Evolutionary conservation across 2,797 vertebrate species (phyloP).

Genomic region (Threskiornis aethiopicus): DNA sequence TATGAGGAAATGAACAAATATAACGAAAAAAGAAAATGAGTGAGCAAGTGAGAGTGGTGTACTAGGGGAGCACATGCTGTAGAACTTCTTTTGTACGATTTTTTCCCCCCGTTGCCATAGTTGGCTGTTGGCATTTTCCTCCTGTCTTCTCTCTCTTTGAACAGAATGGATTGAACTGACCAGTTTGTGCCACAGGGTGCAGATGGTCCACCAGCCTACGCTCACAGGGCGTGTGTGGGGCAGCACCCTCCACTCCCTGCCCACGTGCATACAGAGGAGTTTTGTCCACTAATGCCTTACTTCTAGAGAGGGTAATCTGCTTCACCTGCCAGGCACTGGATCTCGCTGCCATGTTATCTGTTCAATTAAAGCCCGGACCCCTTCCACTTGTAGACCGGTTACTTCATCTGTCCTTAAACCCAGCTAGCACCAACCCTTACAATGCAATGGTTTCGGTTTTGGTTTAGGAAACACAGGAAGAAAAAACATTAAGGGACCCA

Average conservation of each 20-base stretch:
- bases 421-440: background rate
- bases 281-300: background rate
- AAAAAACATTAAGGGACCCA: background rate
- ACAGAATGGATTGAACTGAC: background rate
- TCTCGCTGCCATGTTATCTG: background rate
- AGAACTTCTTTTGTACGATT: background rate
- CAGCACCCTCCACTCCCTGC: background rate
- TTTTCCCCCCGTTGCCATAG: accelerated
- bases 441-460: background rate
- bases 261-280: background rate
- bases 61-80: background rate
- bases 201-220: background rate
- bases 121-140: background rate
- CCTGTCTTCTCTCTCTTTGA: background rate
- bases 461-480: background rate
- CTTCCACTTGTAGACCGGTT: background rate
- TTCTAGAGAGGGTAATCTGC: background rate
- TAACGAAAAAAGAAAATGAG: background rate
- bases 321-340: background rate
- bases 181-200: background rate
- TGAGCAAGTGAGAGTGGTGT: background rate
- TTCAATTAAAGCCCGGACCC: background rate
- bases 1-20: background rate
- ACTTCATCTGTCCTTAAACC: background rate
- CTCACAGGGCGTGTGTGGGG: background rate